Base-by-base conservation (phyloP, 2,113 vertebrate species). In the Cephalopholis sonnerati region DNA sequence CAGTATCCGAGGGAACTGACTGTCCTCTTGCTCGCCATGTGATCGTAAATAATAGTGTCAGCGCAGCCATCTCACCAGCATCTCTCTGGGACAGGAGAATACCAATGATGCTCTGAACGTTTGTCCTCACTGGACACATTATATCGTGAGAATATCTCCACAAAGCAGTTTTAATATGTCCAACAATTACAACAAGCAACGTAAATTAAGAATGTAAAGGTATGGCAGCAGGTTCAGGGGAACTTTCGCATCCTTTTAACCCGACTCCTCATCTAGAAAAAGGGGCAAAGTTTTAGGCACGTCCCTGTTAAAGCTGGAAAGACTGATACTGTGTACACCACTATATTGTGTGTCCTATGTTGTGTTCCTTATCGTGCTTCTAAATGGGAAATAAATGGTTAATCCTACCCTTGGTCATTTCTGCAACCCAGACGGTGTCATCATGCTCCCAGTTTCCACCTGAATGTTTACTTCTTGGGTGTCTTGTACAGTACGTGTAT, bases 391-490 rank as follows among this genome's bases (percentile, higher is more conserved):
- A 91, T 90, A 84, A 92, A 84, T 79, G 67, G 83, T 87, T 83
- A 83, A 84, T 81, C 79, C 69, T 72, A 77, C 36, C 72, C 15
- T 65, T 69, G 58, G 75, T 92, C 77, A 78, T 90, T 77, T 89
- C 87, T 89, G 74, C 89, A 88, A 72, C 83, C 74, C 62, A 82
- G 88, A 86, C 79, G 29, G 66, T 80, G 76, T 91, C 74, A 80
- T 86, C 89, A 74, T 90, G 67, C 78, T 89, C 85, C 91, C 74
- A 69, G 84, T 82, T 90, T 92, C 84, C 85, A 91, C 81, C 87
- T 94, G 86, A 93, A 93, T 92, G 91, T 95, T 94, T 93, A 94
- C 90, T 71, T 84, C 91, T 88, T 91, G 89, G 90, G 92, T 92
- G 89, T 94, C 86, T 88, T 92, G 88, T 93, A 91, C 89, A 92